A percentile compares a stretch with the other conserved stretches of the same genome.
Evolutionary conservation across 2,888 invertebrate species (phyloP).

Genomic region (Ectobius pallidus): DNA sequence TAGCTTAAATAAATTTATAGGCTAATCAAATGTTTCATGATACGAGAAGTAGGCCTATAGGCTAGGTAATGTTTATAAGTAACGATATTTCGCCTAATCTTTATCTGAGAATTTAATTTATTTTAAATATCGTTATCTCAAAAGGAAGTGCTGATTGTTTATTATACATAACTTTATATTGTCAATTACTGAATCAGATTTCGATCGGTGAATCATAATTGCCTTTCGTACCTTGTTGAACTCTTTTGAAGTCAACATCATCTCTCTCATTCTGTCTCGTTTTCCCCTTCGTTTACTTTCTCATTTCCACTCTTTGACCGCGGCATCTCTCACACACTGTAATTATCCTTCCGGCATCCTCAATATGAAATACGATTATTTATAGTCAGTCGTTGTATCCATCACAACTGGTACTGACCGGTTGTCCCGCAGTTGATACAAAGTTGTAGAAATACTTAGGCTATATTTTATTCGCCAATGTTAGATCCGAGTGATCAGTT

Average conservation of each 20-base stretch:
- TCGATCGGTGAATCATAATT: conserved; percentile 17
- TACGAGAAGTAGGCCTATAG: no score
- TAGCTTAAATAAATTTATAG: no score
- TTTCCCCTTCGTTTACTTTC: no score
- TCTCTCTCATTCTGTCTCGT: neutral
- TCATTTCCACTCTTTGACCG: no score
- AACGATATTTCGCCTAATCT: no score
- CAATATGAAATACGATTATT: neutral
- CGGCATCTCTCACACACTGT: neutral
- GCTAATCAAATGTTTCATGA: no score
- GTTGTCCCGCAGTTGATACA: neutral
- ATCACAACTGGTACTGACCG: neutral
- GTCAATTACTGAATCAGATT: conserved; percentile 25
- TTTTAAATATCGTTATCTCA: conserved; percentile 6
- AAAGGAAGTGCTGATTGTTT: conserved; percentile 11
- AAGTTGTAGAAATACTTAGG: no score
- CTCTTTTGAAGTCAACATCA: neutral
- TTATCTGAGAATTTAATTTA: conserved; percentile 30
- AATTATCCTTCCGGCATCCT: neutral
- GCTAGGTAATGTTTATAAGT: no score
- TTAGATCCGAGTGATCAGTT: no score
- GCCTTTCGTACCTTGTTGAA: conserved; percentile 3
- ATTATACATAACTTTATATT: conserved; percentile 10
- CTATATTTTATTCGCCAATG: no score
- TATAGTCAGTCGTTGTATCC: neutral